These are phyloP conservation scores for Sphenopsis melanotis DNA, from an alignment of 2,797 vertebrate genomes.

Conservation along the genomic window DNA sequence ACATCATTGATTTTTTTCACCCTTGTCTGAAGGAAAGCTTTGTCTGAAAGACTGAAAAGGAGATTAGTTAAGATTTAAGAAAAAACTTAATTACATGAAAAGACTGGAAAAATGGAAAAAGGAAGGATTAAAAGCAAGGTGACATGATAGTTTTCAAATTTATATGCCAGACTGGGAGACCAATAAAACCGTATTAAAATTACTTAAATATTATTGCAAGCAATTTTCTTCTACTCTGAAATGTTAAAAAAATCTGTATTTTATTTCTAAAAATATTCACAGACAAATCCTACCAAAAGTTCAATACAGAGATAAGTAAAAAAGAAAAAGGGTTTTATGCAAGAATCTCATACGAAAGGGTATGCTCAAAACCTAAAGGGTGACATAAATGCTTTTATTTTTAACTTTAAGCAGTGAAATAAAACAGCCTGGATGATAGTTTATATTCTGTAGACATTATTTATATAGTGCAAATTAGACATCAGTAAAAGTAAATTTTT, in stretches of 20 bases:
- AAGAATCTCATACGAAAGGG: not conserved
- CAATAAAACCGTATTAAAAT: not conserved
- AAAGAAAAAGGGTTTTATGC: not conserved
- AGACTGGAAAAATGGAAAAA: not conserved
- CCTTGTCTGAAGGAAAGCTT: not conserved
- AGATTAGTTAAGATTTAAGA: not conserved
- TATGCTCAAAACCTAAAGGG: not conserved
- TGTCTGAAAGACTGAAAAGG: not conserved
- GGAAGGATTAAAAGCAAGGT: not conserved
- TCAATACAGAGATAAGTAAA: not conserved
- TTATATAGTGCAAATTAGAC: not conserved
- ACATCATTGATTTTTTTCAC: not conserved
- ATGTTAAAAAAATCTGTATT: not conserved
- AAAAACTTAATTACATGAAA: not conserved
- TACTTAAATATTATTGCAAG: not conserved
- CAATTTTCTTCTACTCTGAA: not conserved
- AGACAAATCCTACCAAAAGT: not conserved
- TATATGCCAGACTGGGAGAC: not conserved
- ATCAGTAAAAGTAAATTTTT: not conserved
- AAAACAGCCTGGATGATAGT: not conserved
- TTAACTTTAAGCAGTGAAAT: slow-evolving; percentile 24
- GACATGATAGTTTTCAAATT: not conserved
- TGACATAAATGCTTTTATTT: not conserved
- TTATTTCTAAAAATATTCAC: not conserved
- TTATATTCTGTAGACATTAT: not conserved